phyloP scores from a whole-genome alignment of 2,113 vertebrate genomes.

The human (Homo sapiens) region GRCh38 chr1:22700001-22700500 shows the following conservation, averaged over 20 bases:
- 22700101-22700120: slow-evolving; percentile 65
- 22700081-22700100: not conserved
- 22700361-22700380: not conserved
- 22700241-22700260: slow-evolving; percentile 81
- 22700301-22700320: not conserved
- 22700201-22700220: slow-evolving; percentile 79
- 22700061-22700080: too few relatives aligned
- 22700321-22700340: not conserved
- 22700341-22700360: slow-evolving; percentile 28
- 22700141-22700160: slow-evolving; percentile 76
- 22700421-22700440: not conserved
- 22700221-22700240: slow-evolving; percentile 83
- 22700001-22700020: not conserved
- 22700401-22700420: not conserved
- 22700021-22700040: slow-evolving; percentile 18
- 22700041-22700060: fast-evolving
- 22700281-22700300: slow-evolving; percentile 66
- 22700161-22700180: slow-evolving; percentile 78
- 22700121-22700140: slow-evolving; percentile 60
- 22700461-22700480: not conserved
- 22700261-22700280: slow-evolving; percentile 66
- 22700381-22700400: not conserved
- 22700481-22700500: slow-evolving; percentile 25
- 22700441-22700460: not conserved
- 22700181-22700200: slow-evolving; percentile 82